Conservation (phyloP, 2,888 invertebrate species). For the Apantesis nais region DNA sequence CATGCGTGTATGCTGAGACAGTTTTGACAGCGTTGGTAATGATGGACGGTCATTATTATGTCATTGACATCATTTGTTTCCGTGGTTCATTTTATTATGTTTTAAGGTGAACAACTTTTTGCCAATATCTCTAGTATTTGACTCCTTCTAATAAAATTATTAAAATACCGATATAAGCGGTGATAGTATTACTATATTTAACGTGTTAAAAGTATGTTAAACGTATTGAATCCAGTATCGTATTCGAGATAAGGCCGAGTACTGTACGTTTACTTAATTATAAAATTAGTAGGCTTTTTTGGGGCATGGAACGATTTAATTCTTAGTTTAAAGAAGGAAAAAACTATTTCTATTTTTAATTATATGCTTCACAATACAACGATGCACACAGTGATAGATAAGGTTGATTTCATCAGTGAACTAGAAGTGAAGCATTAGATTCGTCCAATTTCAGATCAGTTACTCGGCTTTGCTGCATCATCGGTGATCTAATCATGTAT, state of each 20-base stretch:
- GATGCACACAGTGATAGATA: conserved; percentile 36
- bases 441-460: conserved; percentile 79
- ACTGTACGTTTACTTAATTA: neutral
- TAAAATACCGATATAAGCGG: conserved; percentile 15
- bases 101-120: conserved; percentile 58
- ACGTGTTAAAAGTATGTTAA: neutral
- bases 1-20: conserved; percentile 57
- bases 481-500: conserved; percentile 84
- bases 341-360: conserved; percentile 4
- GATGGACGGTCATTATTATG: conserved; percentile 73
- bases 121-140: conserved; percentile 54
- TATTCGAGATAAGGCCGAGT: neutral
- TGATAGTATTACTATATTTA: conserved; percentile 12
- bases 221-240: neutral
- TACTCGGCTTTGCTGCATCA: conserved; percentile 82
- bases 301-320: neutral
- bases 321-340: neutral
- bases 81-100: conserved; percentile 57
- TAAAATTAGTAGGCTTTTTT: neutral
- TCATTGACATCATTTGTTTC: conserved; percentile 78
- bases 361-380: conserved; percentile 23
- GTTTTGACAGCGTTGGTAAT: conserved; percentile 69
- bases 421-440: conserved; percentile 67
- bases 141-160: conserved; percentile 48
- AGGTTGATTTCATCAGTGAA: conserved; percentile 64